Conservation (phyloP, 2,888 invertebrate genomes). For the Encarsia formosa region DNA sequence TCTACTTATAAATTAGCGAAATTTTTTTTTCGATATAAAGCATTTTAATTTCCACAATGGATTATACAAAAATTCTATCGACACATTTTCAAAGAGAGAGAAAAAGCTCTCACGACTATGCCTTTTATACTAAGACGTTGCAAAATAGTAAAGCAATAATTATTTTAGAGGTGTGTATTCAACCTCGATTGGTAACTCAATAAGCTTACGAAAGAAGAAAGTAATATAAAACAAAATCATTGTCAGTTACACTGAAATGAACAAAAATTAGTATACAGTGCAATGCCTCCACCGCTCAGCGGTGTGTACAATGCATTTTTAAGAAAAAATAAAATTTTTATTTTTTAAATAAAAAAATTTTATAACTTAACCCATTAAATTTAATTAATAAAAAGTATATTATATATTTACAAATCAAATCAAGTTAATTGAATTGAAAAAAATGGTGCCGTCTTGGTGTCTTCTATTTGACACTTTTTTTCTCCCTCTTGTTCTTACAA, state of each 20-base stretch:
- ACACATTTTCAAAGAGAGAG: constrained; percentile 23
- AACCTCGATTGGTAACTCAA: constrained; percentile 25
- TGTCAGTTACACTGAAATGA: constrained; percentile 27
- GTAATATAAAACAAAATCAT: constrained; percentile 13
- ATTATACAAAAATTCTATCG: constrained; percentile 11
- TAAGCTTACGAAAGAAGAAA: constrained; percentile 22
- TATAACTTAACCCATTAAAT: too few relatives aligned
- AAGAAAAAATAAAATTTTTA: too few relatives aligned
- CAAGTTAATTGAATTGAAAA: constrained; percentile 5
- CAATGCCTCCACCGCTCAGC: constrained; percentile 20
- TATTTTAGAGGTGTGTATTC: constrained; percentile 1
- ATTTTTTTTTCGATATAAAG: not conserved
- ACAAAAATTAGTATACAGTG: constrained; percentile 11
- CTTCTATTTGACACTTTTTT: constrained; percentile 13
- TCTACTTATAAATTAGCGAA: constrained; percentile 24
- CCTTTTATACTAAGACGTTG: not conserved
- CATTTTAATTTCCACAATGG: not conserved
- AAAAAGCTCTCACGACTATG: constrained; percentile 11
- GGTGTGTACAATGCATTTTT: too few relatives aligned
- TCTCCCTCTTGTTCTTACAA: constrained; percentile 8
- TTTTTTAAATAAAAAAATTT: too few relatives aligned
- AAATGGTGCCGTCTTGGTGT: constrained; percentile 14
- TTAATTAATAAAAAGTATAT: too few relatives aligned
- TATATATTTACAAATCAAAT: too few relatives aligned
- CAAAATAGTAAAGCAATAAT: constrained; percentile 1